Percentiles rank a stretch among this genome's conserved stretches.
These are phyloP conservation scores for Syngnathus floridae DNA, from an alignment of 2,113 vertebrate species.

Conservation along the genomic window DNA sequence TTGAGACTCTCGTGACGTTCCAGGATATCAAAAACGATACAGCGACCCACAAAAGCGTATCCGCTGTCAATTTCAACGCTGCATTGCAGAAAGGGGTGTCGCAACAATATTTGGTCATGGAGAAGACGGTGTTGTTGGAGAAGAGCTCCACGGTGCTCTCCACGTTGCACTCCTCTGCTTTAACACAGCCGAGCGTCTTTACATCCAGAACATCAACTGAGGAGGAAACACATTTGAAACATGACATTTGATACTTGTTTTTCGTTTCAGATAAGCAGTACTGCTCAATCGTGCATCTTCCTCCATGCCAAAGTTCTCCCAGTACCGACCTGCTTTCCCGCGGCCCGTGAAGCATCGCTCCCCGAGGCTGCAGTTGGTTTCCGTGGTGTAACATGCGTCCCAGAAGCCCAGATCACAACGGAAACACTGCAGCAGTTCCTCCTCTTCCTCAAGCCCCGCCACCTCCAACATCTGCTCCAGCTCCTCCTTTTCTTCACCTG, in stretches of 20 bases:
- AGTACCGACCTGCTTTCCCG: conserved; percentile 46
- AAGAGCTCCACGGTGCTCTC: conserved; percentile 41
- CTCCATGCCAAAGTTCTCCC: no score
- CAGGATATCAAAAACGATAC: conserved; percentile 21
- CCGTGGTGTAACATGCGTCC: conserved; percentile 60
- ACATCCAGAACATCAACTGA: conserved; percentile 51
- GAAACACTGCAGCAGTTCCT: conserved; percentile 50
- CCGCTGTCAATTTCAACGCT: conserved; percentile 9
- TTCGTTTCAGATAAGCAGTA: no score
- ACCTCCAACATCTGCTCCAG: conserved; percentile 28
- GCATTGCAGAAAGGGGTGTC: conserved; percentile 61
- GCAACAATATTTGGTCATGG: conserved; percentile 65
- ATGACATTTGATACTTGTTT: background rate
- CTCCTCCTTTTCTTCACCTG: conserved; percentile 46
- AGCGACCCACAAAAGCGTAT: conserved; percentile 25
- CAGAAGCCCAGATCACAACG: conserved; percentile 64
- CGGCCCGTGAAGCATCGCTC: conserved; percentile 60
- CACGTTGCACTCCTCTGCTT: conserved; percentile 43
- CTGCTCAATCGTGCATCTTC: no score
- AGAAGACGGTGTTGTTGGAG: conserved; percentile 48
- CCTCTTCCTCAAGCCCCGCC: no score
- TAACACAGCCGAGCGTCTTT: conserved; percentile 57
- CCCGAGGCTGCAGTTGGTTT: conserved; percentile 51
- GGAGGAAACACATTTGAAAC: conserved; percentile 9
- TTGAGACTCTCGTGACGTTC: conserved; percentile 15